Conservation (phyloP, 2,888 invertebrate genomes). For the Fissipunctia ypsillon region DNA sequence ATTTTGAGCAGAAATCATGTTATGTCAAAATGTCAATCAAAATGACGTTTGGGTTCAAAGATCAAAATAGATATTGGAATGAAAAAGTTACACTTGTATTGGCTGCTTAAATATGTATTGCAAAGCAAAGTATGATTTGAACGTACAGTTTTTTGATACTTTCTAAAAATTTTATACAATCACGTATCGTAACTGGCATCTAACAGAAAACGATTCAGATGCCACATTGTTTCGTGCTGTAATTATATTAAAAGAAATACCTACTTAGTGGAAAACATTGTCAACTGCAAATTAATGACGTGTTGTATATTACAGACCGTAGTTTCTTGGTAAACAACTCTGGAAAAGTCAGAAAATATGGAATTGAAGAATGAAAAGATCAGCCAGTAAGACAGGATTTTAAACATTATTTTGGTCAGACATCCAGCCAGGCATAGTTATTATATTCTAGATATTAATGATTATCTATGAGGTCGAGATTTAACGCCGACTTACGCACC, state of each 20-base stretch:
- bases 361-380: neutral
- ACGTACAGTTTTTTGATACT: conserved; percentile 38
- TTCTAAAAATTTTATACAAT: conserved; percentile 30
- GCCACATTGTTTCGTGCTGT: neutral
- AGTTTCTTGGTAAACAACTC: neutral
- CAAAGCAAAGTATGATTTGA: conserved; percentile 5
- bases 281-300: neutral
- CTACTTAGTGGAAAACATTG: neutral
- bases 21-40: conserved; percentile 63
- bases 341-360: neutral
- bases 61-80: conserved; percentile 55
- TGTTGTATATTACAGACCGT: neutral
- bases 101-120: conserved; percentile 45
- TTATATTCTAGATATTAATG: too few relatives aligned
- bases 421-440: neutral
- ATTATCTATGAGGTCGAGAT: neutral
- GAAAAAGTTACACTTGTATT: conserved; percentile 17
- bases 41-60: conserved; percentile 48
- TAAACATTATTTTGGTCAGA: neutral
- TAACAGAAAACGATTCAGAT: neutral
- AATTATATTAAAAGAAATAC: neutral
- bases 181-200: neutral
- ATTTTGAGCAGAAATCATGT: conserved; percentile 61
- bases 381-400: neutral
- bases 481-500: too few relatives aligned